phyloP scores from a whole-genome alignment of 2,113 vertebrate species.

The Paralichthys olivaceus region DNA sequence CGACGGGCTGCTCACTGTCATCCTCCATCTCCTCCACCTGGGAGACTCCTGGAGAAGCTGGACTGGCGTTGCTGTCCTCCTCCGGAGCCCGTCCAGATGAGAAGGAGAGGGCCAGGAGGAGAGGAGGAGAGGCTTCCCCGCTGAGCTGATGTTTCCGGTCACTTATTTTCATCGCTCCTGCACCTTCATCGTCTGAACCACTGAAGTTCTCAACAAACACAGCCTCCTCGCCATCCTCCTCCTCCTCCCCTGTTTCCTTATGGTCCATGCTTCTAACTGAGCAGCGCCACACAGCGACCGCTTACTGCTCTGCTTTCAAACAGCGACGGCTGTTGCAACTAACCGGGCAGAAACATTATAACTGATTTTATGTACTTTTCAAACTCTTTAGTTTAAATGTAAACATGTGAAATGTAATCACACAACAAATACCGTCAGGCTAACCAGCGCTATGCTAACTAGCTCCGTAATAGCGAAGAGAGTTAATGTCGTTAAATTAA shows the following conservation, averaged over 20 bases:
- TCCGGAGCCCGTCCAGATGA: constrained; percentile 8
- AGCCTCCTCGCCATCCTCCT: neutral
- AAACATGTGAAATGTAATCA: neutral
- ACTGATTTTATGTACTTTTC: neutral
- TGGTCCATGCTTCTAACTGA: neutral
- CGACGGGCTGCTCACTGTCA: constrained; percentile 51
- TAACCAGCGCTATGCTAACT: constrained; percentile 17
- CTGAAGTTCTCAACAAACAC: constrained; percentile 40
- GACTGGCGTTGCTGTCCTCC: constrained; percentile 3
- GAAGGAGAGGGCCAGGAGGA: constrained; percentile 61
- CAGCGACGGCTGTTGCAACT: neutral
- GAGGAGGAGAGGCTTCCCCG: constrained; percentile 51
- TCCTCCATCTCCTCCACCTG: constrained; percentile 12
- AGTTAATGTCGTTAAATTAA: neutral
- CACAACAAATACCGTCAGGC: neutral
- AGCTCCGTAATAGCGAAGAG: neutral
- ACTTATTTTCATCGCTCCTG: neutral
- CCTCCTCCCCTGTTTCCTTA: neutral
- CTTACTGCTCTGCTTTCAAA: neutral
- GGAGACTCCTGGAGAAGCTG: neutral
- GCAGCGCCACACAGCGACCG: constrained; percentile 28
- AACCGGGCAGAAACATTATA: neutral
- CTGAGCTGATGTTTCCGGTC: neutral
- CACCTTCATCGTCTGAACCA: constrained; percentile 42
- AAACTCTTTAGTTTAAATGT: neutral